Base-by-base conservation (phyloP, 2,888 invertebrate species). In the Drosophila nigritarsus region DNA sequence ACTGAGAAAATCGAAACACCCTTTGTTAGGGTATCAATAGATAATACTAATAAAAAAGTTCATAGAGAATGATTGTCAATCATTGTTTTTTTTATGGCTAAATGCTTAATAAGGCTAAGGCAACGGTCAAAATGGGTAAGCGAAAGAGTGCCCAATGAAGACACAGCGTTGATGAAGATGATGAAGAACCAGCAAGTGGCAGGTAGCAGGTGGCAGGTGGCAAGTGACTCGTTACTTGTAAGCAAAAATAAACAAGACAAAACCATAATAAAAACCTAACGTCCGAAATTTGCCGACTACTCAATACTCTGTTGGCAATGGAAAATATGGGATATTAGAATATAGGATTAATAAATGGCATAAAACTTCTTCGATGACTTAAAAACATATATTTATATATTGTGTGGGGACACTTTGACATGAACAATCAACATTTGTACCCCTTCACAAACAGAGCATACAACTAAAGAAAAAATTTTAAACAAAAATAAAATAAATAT, bases 181-280 rank as follows among this genome's bases (percentile, higher is more conserved):
- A 1, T 24, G 27, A 18, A 13, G 32, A 40, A 8, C 30, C 13
- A 4, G 40, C 13, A 34, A 32, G 29, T 51, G 42, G 55, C 65
- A 45, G 11, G 13, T 53, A 32, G 51, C 58, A 42, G 11, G 13
- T 53, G 48, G 42, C 58, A 42, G 36, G 59, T 61, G 60, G 51
- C 71, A 71, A 58, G 50, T 63, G 63, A 67, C 60, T 58, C 54
- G 58, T 49, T 54, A 66, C 48, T 71, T 63, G 48, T 70, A 30
- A 24, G 50, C 24, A 15, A 49, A 53, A 29, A 13, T 50, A 13
- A 42, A 32, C 24, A 49, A 42, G 15, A 20, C 15, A 27, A 40
- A 55, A 8, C 6, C 8, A 18, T 24, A 24, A 34, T 24, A 7
- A 5, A 36, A 53, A 53, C 0, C 8, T 9, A 8, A 24, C 13